Evolutionary conservation across 2,113 vertebrate genomes (phyloP).

Genomic region (Procavia capensis): DNA sequence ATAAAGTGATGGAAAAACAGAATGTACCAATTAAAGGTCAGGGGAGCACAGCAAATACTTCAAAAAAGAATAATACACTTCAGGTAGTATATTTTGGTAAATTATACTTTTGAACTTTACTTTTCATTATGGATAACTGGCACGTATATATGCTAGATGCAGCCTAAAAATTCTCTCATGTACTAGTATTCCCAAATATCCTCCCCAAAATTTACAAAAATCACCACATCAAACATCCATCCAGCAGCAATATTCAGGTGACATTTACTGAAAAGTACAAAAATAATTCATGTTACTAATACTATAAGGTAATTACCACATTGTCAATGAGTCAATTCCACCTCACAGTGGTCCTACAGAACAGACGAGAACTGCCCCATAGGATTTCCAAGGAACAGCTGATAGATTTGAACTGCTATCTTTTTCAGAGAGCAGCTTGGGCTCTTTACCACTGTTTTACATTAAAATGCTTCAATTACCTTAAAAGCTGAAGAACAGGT

Average conservation of each 20-base stretch:
- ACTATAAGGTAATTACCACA: neutral
- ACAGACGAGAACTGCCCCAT: too few species aligned
- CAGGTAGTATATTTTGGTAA: neutral
- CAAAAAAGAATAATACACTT: neutral
- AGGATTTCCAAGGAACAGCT: too few species aligned
- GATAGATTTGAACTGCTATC: too few species aligned
- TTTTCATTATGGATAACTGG: constrained; percentile 21
- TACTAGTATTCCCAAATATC: neutral
- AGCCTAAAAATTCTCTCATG: neutral
- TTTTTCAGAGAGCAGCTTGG: too few species aligned
- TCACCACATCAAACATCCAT: neutral
- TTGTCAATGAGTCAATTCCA: too few species aligned
- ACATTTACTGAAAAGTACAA: neutral
- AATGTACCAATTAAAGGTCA: neutral
- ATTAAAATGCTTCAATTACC: neutral
- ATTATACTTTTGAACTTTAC: neutral
- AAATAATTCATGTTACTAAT: constrained; percentile 35
- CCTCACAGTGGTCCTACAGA: too few species aligned
- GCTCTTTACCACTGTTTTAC: too few species aligned
- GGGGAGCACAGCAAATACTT: neutral
- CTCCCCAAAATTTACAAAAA: constrained; percentile 5
- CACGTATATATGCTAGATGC: neutral
- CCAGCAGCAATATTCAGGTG: neutral
- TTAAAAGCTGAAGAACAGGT: neutral
- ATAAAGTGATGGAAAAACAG: neutral